A percentile compares a stretch with the other conserved stretches of the same genome.
phyloP scores from a whole-genome alignment of 2,113 vertebrate species.

The Malurus alboscapulatus region DNA sequence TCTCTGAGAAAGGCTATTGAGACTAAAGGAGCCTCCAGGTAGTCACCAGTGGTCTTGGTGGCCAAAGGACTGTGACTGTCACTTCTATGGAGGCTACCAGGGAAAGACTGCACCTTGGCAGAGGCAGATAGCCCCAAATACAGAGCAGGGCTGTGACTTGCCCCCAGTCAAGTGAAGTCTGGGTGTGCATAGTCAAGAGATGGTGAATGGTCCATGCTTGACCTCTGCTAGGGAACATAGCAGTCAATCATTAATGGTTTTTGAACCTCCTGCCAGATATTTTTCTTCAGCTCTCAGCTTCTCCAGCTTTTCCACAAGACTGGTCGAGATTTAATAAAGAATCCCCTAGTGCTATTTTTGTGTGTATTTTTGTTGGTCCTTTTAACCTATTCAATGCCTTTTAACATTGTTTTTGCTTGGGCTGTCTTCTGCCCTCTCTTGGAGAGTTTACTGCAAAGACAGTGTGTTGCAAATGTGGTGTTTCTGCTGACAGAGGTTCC shows the following conservation, averaged over 20 bases:
- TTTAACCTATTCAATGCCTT: neutral
- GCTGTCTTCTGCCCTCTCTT: neutral
- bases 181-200: neutral
- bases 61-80: neutral
- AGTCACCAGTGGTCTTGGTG: neutral
- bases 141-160: neutral
- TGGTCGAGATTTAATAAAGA: neutral
- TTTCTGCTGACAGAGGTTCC: neutral
- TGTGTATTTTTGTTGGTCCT: neutral
- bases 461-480: neutral
- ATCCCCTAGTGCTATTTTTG: neutral
- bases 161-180: neutral
- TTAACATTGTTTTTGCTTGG: neutral
- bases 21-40: neutral
- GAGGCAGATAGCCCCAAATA: neutral
- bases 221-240: neutral
- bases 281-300: neutral
- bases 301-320: neutral
- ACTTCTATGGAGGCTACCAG: neutral
- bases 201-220: neutral
- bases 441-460: neutral
- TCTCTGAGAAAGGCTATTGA: neutral
- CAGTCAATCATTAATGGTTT: neutral
- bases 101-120: neutral
- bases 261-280: neutral